These are phyloP conservation scores for Suncus etruscus DNA, from an alignment of 2,113 vertebrate genomes.

Conservation along the genomic window DNA sequence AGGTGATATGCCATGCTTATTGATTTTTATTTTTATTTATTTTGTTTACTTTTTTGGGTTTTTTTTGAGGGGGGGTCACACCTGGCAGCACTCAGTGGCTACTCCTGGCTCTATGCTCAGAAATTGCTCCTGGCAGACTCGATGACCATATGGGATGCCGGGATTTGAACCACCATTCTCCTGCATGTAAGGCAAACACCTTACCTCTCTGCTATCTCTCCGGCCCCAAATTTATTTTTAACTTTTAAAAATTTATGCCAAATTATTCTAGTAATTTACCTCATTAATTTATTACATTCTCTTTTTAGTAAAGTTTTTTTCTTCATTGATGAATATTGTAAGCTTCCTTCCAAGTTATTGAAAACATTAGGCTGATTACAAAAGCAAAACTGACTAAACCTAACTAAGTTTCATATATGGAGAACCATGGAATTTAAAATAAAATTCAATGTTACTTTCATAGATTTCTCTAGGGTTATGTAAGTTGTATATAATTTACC, in stretches of 20 bases:
- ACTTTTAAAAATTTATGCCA: constrained; percentile 54
- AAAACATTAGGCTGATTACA: not conserved
- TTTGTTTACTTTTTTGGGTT: too few relatives aligned
- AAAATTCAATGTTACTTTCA: not conserved
- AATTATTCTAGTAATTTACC: constrained; percentile 50
- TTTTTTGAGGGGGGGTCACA: too few relatives aligned
- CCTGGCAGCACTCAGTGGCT: too few relatives aligned
- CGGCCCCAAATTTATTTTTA: too few relatives aligned
- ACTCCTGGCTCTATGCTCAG: too few relatives aligned
- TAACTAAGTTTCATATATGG: not conserved
- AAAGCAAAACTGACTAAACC: not conserved
- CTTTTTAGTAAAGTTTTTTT: constrained; percentile 3
- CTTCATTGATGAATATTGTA: constrained; percentile 31
- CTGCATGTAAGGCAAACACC: too few relatives aligned
- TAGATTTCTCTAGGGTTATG: not conserved
- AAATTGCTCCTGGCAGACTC: too few relatives aligned
- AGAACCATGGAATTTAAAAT: not conserved
- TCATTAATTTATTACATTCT: constrained; percentile 67
- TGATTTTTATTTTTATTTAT: too few relatives aligned
- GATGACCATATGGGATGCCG: too few relatives aligned
- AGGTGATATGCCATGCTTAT: too few relatives aligned
- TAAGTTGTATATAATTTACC: not conserved
- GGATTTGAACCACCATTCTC: too few relatives aligned
- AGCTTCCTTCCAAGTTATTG: not conserved
- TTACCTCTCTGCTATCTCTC: too few relatives aligned